Base-by-base conservation (phyloP, 1,140 invertebrate species). In the Neodiprion fabricii region DNA sequence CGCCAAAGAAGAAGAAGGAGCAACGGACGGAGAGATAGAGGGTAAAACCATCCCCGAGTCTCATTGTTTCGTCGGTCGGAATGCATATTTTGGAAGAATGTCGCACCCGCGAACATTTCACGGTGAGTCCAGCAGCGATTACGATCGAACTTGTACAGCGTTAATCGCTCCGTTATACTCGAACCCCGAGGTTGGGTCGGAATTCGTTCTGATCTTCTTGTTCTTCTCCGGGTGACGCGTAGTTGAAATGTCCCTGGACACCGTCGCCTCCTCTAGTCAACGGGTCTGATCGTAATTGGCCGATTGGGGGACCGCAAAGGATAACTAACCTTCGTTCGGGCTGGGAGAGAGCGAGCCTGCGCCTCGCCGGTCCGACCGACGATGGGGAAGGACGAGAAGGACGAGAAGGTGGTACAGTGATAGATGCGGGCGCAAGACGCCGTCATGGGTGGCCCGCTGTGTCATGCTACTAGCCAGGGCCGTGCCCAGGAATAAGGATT, bases 381-480 rank as follows among this genome's bases (percentile, higher is more conserved):
- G 17, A 21, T 21, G 17, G 17, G 17, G 17, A 21, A 69, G 67
- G 67, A 69, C 67, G 17, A 21, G 67, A 69, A 40, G 17, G 40
- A 69, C 17, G 67, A 40, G 11, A n/a, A 87, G 86, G 85, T 88
- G 85, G 83, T 84, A 85, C 82, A 81, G 82, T 87, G 87, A 87
- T 87, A 88, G 85, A 87, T 88, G 84, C 85, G 84, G 86, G 85
- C 83, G 80, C 85, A 82, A 84, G 84, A 84, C 84, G 78, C 79
- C 86, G 80, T 86, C 87, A 88, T 87, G 87, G 87, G 87, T 88
- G 86, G 87, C 82, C 87, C 79, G 67, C 40, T 79, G 80, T 79
- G 75, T 75, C 74, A 69, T 72, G 79, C 77, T 85, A 88, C 86
- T 86, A 88, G 83, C 86, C 86, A 85, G 50, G 50, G 50, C 50